phyloP scores from a whole-genome alignment of 1,140 invertebrate species.

The Heliconius himera region DNA sequence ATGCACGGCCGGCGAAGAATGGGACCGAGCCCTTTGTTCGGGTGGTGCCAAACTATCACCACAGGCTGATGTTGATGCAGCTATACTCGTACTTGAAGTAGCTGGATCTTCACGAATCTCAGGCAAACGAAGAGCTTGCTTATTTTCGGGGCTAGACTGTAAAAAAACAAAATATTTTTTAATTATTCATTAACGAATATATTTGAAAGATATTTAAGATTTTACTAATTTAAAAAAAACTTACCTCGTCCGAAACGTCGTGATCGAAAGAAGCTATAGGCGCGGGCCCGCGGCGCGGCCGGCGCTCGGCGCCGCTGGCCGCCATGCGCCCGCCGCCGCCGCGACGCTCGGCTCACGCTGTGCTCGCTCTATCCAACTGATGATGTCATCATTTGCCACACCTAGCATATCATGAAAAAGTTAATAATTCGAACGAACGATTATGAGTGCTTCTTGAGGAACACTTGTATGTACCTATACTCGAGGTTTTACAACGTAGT shows the following conservation, averaged over 20 bases:
- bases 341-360: conserved; percentile 34
- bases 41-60: conserved; percentile 48
- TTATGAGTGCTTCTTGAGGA: too few species aligned
- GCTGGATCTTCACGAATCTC: conserved; percentile 85
- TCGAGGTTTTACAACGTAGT: too few species aligned
- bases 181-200: not conserved
- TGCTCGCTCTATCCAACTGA: not conserved
- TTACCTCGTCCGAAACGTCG: conserved; percentile 92
- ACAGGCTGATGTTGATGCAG: conserved; percentile 29
- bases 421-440: not conserved
- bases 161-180: conserved; percentile 23
- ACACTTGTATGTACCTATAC: too few species aligned
- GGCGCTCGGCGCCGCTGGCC: conserved; percentile 65
- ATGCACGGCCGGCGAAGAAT: conserved; percentile 62
- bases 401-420: not conserved
- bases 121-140: conserved; percentile 84
- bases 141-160: conserved; percentile 84
- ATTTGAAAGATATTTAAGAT: not conserved
- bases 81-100: conserved; percentile 36
- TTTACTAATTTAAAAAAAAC: conserved; percentile 37
- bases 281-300: conserved; percentile 92
- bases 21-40: conserved; percentile 62
- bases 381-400: conserved; percentile 21
- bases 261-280: conserved; percentile 95
- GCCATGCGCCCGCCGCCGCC: conserved; percentile 54